phyloP scores from a whole-genome alignment of 2,797 vertebrate genomes.

The Myoxocephalus aenaeus region DNA sequence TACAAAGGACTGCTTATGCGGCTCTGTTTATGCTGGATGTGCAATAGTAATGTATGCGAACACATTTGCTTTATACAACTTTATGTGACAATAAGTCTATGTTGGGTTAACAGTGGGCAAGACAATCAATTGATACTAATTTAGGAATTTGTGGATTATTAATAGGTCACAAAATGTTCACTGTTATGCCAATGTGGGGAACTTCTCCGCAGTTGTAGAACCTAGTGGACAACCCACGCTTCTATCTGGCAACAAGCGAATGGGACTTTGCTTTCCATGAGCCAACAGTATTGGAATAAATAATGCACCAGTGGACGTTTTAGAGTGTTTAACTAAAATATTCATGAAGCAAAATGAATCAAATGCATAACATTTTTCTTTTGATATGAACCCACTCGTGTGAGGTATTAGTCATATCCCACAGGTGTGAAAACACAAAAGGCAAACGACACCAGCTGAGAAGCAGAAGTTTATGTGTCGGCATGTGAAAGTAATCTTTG shows the following conservation, averaged over 20 bases:
- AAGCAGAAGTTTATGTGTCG: background rate
- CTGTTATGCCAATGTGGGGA: background rate
- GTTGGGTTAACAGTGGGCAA: background rate
- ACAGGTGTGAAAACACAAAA: conserved; percentile 31
- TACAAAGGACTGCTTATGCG: background rate
- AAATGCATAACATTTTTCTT: conserved; percentile 6
- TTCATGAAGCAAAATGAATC: conserved; percentile 48
- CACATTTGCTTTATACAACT: background rate
- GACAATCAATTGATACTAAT: background rate
- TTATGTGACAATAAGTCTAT: background rate
- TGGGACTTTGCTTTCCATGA: conserved; percentile 36
- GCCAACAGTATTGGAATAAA: conserved; percentile 31
- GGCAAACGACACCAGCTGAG: conserved; percentile 4
- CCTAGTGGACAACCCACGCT: conserved; percentile 9
- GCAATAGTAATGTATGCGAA: background rate
- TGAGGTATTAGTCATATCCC: background rate
- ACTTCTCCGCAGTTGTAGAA: conserved; percentile 21
- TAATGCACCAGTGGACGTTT: conserved; percentile 45
- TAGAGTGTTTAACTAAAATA: conserved; percentile 43
- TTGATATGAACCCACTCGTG: conserved; percentile 2
- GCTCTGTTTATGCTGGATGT: background rate
- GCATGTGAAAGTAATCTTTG: background rate
- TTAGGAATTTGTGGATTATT: background rate
- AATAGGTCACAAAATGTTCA: background rate
- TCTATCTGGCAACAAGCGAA: conserved; percentile 40